Percentiles rank a stretch among this genome's conserved stretches.
These are phyloP conservation scores for Antheraea assamensis DNA, from an alignment of 2,888 invertebrate species.

Conservation along the genomic window DNA sequence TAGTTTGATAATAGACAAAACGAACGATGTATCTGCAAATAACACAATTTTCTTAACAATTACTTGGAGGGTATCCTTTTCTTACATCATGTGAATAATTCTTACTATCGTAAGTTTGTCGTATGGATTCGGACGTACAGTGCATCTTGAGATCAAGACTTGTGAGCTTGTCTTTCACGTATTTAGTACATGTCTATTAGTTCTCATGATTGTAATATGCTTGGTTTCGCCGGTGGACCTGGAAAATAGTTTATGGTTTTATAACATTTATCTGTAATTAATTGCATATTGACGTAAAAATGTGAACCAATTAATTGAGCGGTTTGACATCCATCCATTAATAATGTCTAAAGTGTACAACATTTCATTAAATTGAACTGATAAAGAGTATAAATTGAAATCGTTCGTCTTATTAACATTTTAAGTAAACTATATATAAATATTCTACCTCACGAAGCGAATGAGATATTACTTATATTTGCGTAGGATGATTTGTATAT, in stretches of 20 bases:
- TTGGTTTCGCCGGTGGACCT: conserved; percentile 61
- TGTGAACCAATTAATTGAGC: no score
- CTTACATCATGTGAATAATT: conserved; percentile 36
- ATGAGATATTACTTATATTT: no score
- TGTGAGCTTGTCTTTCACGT: conserved; percentile 57
- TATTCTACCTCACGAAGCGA: no score
- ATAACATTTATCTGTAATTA: no score
- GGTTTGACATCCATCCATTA: no score
- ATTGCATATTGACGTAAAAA: no score
- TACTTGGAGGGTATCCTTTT: conserved; percentile 55
- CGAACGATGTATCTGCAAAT: neutral
- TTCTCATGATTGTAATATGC: conserved; percentile 54
- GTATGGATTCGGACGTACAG: conserved; percentile 64
- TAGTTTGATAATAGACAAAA: neutral
- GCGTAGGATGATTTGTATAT: no score
- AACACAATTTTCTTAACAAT: conserved; percentile 35
- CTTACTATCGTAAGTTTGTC: conserved; percentile 48
- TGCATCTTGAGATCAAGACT: conserved; percentile 52
- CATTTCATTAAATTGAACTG: no score
- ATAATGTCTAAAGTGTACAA: no score
- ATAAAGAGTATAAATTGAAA: no score
- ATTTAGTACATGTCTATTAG: conserved; percentile 34
- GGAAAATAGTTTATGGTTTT: conserved; percentile 32
- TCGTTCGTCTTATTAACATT: no score
- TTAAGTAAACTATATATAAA: no score